A percentile compares a stretch with the other conserved stretches of the same genome.
phyloP scores from a whole-genome alignment of 1,140 invertebrate genomes.

The Aporrectodea caliginosa region DNA sequence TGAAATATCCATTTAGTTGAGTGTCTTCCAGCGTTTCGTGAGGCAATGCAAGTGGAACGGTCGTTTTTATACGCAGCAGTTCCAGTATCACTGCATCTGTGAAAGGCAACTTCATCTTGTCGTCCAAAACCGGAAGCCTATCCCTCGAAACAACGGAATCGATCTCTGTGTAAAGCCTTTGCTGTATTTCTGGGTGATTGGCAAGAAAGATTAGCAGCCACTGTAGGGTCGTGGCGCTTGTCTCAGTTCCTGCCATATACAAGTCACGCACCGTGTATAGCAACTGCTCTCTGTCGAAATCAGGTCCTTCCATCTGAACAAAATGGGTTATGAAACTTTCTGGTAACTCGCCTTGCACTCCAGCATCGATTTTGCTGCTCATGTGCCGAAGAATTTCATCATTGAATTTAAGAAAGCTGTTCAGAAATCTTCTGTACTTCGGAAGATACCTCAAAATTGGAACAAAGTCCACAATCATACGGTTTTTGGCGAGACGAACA shows the following conservation, averaged over 20 bases:
- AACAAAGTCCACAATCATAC: neutral
- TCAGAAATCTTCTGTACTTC: neutral
- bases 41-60: conserved; percentile 4
- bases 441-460: conserved; percentile 1
- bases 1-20: no score
- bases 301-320: conserved; percentile 7
- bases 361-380: no score
- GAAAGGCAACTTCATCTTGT: conserved; percentile 31
- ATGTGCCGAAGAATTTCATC: neutral
- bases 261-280: conserved; percentile 34
- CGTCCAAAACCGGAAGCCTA: conserved; percentile 36
- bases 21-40: conserved; percentile 12
- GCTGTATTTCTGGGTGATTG: conserved; percentile 51
- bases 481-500: neutral
- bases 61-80: neutral
- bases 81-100: conserved; percentile 7
- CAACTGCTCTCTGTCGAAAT: neutral
- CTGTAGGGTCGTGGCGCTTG: conserved; percentile 46
- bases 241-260: conserved; percentile 50
- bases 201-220: conserved; percentile 50
- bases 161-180: conserved; percentile 47
- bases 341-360: neutral
- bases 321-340: conserved; percentile 1
- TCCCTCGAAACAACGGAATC: conserved; percentile 42
- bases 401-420: neutral